Conservation (phyloP, 2,113 vertebrate genomes). For the Lycocorax pyrrhopterus region DNA sequence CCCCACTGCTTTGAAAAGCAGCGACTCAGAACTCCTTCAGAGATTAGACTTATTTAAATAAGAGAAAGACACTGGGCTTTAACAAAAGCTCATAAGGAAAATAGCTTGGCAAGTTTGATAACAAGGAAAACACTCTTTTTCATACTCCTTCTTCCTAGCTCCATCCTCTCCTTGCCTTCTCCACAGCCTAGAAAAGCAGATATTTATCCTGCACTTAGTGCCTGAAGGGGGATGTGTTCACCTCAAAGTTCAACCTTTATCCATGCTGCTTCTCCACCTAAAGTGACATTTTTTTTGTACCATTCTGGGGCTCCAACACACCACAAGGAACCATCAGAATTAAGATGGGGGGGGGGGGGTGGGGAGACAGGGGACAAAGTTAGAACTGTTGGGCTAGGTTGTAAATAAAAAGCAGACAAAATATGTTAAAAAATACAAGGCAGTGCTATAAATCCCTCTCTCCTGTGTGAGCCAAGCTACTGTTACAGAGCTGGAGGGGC, state of each 20-base stretch:
- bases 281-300: background rate
- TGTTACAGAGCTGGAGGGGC: conserved; percentile 40
- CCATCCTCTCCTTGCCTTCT: background rate
- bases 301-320: background rate
- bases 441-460: conserved; percentile 35
- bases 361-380: background rate
- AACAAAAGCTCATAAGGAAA: conserved; percentile 29
- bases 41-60: conserved; percentile 58
- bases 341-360: background rate
- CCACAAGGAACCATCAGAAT: background rate
- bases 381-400: background rate
- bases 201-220: background rate
- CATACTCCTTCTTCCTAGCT: background rate
- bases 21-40: conserved; percentile 10
- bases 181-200: background rate
- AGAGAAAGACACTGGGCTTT: conserved; percentile 17
- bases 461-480: conserved; percentile 1
- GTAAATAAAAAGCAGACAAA: conserved; percentile 44
- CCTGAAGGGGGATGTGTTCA: background rate
- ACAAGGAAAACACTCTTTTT: background rate
- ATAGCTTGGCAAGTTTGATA: conserved; percentile 15
- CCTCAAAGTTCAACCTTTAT: background rate
- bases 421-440: conserved; percentile 57
- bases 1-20: conserved; percentile 52
- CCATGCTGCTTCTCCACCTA: background rate